Evolutionary conservation across 2,888 invertebrate genomes (phyloP).

Genomic region (Nephrotoma appendiculata): DNA sequence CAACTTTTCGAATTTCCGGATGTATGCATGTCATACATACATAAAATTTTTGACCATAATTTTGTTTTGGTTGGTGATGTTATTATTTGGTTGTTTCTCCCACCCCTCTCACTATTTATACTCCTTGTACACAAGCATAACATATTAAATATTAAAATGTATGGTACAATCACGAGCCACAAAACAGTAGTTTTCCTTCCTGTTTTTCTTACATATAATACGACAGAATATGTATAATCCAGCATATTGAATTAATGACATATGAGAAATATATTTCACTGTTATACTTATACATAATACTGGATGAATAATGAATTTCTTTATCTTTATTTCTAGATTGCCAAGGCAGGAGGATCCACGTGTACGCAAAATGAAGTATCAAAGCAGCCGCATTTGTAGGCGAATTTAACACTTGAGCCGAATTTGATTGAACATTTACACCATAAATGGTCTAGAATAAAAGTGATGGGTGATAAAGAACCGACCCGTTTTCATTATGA

Average conservation of each 20-base stretch:
- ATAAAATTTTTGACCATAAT: background rate
- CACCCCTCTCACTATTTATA: background rate
- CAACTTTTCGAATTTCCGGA: background rate
- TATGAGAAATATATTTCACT: background rate
- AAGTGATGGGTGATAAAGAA: constrained; percentile 22
- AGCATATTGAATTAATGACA: background rate
- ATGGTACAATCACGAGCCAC: background rate
- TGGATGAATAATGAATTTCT: background rate
- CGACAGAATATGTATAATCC: background rate
- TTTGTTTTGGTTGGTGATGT: background rate
- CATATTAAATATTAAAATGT: background rate
- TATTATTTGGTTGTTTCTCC: background rate
- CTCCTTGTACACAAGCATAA: background rate
- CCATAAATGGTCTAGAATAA: background rate
- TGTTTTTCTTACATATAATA: background rate
- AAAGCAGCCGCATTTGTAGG: background rate
- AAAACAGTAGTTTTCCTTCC: background rate
- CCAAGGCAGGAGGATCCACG: background rate
- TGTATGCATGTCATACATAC: background rate
- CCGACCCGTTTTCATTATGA: constrained; percentile 30
- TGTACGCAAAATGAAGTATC: background rate
- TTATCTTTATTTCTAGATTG: background rate
- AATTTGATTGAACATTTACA: background rate
- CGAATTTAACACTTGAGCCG: background rate
- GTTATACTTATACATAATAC: background rate